Percentiles rank a stretch among this genome's conserved stretches.
Conservation (phyloP, 2,113 vertebrate genomes). For the Barbus barbus region DNA sequence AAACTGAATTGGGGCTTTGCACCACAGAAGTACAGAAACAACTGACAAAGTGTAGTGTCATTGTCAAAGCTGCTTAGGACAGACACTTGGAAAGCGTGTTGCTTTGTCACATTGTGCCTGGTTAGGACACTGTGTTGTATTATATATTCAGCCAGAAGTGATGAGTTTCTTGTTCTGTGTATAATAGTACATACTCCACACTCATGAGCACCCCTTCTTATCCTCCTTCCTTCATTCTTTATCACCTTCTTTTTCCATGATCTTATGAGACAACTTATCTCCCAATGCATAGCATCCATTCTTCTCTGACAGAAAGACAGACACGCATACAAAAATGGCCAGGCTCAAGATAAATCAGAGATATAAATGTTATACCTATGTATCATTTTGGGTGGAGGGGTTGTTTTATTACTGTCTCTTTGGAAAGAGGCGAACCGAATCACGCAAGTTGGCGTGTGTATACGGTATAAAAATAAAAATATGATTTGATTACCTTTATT, state of each 20-base stretch:
- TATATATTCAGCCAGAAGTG: constrained; percentile 49
- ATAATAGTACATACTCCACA: constrained; percentile 27
- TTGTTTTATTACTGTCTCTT: constrained; percentile 42
- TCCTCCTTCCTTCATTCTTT: constrained; percentile 42
- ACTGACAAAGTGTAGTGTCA: background rate
- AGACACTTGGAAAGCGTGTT: background rate
- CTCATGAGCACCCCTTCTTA: background rate
- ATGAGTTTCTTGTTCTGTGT: constrained; percentile 38
- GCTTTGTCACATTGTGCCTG: background rate
- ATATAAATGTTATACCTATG: constrained; percentile 21
- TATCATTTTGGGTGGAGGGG: constrained; percentile 44
- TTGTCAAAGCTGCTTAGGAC: background rate
- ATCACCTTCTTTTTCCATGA: constrained; percentile 35
- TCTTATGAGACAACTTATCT: constrained; percentile 53
- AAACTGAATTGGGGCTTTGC: background rate
- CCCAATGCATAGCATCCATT: constrained; percentile 48
- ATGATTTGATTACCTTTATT: constrained; percentile 47
- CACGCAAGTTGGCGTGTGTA: constrained; percentile 15
- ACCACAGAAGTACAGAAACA: background rate
- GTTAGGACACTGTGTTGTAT: constrained; percentile 17
- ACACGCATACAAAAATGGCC: constrained; percentile 39
- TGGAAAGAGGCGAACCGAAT: constrained; percentile 33
- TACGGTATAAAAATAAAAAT: constrained; percentile 18
- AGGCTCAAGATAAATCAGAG: constrained; percentile 35
- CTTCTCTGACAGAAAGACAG: constrained; percentile 43